Conservation (phyloP, 2,797 vertebrate genomes). For the Premnoplex brunnescens region DNA sequence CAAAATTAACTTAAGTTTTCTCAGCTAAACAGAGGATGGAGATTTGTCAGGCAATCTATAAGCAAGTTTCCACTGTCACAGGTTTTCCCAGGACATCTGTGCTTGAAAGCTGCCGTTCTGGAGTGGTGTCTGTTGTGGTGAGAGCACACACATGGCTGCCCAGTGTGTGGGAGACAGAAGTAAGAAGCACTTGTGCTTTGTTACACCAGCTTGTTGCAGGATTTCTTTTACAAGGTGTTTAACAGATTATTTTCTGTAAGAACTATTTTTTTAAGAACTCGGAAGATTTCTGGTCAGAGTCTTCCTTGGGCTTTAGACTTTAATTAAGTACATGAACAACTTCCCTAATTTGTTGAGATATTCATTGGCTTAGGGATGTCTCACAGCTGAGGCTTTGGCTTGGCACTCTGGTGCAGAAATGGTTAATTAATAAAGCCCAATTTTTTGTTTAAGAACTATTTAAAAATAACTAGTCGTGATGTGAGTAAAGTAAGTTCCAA, state of each 20-base stretch:
- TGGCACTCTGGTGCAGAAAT: neutral
- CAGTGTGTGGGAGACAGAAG: fast-evolving
- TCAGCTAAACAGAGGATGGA: neutral
- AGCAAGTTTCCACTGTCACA: neutral
- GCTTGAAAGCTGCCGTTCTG: neutral
- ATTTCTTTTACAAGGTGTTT: neutral
- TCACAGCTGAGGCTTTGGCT: neutral
- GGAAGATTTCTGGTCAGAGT: neutral
- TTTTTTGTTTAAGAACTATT: neutral
- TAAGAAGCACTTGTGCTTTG: neutral
- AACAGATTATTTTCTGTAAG: neutral
- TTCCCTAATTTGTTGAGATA: neutral
- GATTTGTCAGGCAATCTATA: neutral
- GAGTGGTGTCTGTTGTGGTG: neutral
- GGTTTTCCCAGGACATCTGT: neutral
- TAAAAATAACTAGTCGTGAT: neutral
- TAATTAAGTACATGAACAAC: neutral
- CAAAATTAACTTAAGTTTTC: neutral
- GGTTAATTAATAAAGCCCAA: neutral
- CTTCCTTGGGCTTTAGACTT: neutral
- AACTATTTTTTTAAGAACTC: neutral
- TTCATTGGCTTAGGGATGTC: neutral
- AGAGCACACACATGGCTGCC: neutral
- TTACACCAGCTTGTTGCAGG: neutral
- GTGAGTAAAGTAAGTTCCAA: neutral